phyloP scores from a whole-genome alignment of 1,140 invertebrate genomes.

The Rhizoglyphus robini region DNA sequence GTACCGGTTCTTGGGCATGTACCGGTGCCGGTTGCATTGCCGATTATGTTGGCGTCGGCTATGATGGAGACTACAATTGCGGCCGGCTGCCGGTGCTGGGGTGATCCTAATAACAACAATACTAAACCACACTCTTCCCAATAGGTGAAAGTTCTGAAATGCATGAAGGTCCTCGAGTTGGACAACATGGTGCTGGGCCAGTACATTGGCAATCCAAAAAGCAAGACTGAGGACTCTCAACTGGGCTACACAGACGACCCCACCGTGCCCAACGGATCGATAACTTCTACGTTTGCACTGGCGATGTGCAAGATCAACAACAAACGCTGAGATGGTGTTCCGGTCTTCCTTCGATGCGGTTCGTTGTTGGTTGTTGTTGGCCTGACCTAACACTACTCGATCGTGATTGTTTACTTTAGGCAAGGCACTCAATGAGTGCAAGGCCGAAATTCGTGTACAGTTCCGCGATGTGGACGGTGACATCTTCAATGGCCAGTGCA shows the following conservation, averaged over 20 bases:
- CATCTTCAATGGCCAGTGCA: slow-evolving; percentile 9
- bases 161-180: slow-evolving; percentile 24
- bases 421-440: slow-evolving; percentile 36
- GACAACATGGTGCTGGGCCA: slow-evolving; percentile 30
- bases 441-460: slow-evolving; percentile 21
- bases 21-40: no score
- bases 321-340: slow-evolving; percentile 33
- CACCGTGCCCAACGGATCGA: slow-evolving; percentile 21
- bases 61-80: no score
- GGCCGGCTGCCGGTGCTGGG: no score
- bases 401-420: slow-evolving; percentile 1
- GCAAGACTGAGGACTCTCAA: slow-evolving; percentile 21
- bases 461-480: slow-evolving; percentile 15
- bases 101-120: no score
- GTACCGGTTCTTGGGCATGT: no score
- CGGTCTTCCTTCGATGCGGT: slow-evolving; percentile 30
- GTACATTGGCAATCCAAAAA: slow-evolving; percentile 31
- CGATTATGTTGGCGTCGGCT: no score
- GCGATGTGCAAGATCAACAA: slow-evolving; percentile 28
- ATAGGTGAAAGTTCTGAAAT: slow-evolving; percentile 26
- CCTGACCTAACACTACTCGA: neutral
- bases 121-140: no score
- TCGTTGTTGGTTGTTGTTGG: slow-evolving; percentile 10
- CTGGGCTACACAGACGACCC: slow-evolving; percentile 25
- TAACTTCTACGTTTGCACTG: slow-evolving; percentile 34